phyloP scores from a whole-genome alignment of 2,888 invertebrate species.

The Lasioglossum villosulum region DNA sequence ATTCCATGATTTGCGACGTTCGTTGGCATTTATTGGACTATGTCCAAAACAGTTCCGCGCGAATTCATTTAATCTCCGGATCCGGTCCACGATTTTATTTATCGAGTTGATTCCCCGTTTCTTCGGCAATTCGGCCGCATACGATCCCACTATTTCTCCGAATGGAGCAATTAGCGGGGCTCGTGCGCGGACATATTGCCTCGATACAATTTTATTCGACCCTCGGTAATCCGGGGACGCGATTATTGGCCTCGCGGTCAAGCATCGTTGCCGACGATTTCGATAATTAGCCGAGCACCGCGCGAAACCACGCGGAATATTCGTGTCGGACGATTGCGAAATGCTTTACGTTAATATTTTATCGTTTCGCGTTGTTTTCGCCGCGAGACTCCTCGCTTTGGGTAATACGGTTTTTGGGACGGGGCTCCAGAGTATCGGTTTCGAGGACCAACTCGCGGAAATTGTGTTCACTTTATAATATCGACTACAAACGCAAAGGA shows the following conservation, averaged over 20 bases:
- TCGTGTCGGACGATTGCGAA: neutral
- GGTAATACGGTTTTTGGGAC: neutral
- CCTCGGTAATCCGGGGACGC: slow-evolving; percentile 36
- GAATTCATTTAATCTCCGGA: neutral
- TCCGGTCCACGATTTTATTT: neutral
- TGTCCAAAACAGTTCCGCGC: neutral
- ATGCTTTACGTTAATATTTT: neutral
- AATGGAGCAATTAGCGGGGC: slow-evolving; percentile 12
- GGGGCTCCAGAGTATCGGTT: neutral
- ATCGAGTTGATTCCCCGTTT: neutral
- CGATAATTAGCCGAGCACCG: slow-evolving; percentile 26
- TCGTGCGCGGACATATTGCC: neutral
- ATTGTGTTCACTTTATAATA: neutral
- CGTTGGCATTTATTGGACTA: neutral
- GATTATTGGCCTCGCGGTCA: slow-evolving; percentile 20
- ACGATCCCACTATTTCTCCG: neutral
- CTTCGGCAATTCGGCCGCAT: neutral
- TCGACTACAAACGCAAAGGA: neutral
- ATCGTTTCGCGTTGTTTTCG: neutral
- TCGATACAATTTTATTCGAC: slow-evolving; percentile 27
- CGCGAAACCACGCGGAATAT: neutral
- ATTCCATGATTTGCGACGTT: neutral
- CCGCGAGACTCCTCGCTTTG: neutral
- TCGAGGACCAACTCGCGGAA: neutral
- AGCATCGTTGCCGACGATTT: slow-evolving; percentile 35